Evolutionary conservation across 2,113 vertebrate genomes (phyloP).

Genomic region (Ploceus nigricollis): DNA sequence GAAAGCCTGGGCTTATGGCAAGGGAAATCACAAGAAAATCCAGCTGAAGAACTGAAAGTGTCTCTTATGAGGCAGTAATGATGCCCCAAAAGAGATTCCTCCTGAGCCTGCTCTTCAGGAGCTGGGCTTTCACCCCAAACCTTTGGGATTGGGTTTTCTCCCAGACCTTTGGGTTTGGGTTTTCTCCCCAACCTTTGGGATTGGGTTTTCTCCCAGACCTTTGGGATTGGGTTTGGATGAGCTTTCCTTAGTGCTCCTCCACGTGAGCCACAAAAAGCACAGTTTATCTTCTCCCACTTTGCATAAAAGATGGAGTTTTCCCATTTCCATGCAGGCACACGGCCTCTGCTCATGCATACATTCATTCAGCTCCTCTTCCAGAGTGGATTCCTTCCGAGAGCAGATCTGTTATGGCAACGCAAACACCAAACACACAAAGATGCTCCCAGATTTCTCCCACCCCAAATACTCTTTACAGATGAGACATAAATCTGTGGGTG

Average conservation of each 20-base stretch:
- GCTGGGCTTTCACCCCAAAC: neutral
- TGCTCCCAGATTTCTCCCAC: neutral
- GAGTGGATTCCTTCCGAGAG: neutral
- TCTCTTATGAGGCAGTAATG: neutral
- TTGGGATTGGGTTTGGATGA: neutral
- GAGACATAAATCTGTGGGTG: neutral
- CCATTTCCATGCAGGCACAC: neutral
- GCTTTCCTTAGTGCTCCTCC: neutral
- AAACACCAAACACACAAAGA: rapidly evolving
- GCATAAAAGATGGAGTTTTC: neutral
- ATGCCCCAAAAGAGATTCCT: neutral
- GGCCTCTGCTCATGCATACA: neutral
- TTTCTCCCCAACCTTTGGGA: neutral
- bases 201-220: neutral
- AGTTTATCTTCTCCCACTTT: neutral
- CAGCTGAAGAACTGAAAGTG: neutral
- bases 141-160: too few species aligned
- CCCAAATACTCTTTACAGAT: neutral
- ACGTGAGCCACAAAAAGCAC: neutral
- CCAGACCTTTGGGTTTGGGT: neutral
- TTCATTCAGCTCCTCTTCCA: neutral
- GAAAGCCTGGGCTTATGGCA: neutral
- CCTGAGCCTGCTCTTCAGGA: neutral
- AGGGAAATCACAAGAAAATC: neutral
- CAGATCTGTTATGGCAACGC: rapidly evolving